phyloP scores from a whole-genome alignment of 2,113 vertebrate species.

The Lagenorhynchus albirostris region DNA sequence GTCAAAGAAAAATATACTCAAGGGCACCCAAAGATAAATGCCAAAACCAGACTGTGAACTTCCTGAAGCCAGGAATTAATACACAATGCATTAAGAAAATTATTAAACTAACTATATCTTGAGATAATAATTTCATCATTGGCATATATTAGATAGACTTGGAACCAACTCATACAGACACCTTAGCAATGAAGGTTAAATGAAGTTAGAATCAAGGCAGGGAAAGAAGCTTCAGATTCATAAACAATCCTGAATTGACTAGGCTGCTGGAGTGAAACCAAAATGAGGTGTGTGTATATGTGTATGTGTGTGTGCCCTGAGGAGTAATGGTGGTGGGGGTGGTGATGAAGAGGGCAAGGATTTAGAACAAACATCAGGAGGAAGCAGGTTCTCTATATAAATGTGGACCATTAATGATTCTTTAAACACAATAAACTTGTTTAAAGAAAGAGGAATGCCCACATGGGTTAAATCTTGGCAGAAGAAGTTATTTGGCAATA shows the following conservation, averaged over 20 bases:
- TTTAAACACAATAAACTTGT: background rate
- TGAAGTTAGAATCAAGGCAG: background rate
- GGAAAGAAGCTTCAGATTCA: background rate
- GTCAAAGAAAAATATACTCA: background rate
- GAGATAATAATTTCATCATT: background rate
- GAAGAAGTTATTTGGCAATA: background rate
- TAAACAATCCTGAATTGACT: background rate
- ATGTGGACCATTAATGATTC: background rate
- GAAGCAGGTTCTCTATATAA: background rate
- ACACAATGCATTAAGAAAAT: background rate
- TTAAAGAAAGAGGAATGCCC: background rate
- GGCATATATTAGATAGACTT: background rate
- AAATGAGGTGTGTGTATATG: background rate
- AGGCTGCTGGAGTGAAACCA: background rate
- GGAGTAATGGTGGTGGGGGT: fast-evolving
- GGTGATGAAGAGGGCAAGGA: background rate
- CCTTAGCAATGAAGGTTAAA: background rate
- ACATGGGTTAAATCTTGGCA: background rate
- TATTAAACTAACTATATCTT: background rate
- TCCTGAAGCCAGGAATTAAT: background rate
- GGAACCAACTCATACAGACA: background rate
- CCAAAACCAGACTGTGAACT: background rate
- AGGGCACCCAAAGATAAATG: background rate
- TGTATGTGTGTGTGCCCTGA: background rate
- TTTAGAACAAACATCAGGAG: background rate